Base-by-base conservation (phyloP, 2,797 vertebrate genomes). In the Graptemys geographica region DNA sequence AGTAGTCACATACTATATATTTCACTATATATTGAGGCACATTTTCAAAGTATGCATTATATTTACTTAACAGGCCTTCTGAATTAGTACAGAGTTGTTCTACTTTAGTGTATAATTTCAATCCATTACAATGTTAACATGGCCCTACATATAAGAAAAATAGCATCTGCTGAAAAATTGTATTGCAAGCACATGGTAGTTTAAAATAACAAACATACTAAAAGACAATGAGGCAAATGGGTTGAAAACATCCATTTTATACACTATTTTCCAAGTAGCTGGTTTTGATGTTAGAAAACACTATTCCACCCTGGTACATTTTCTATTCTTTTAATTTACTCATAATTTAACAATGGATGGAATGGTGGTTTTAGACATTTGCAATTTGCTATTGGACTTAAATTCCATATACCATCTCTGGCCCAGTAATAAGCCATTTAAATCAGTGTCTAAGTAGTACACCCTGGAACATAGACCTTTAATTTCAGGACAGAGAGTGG, bases 401-500 rank as follows among this genome's bases (percentile, higher is more conserved):
- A 94, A 83, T 69, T 80, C 16, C 55, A 79, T 5, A 82, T 94
- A 51, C 4, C 88, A 87, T 84, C 41, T 6, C 59, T 89, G 84
- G 23, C 79, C 76, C 74, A 59, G 55, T 90, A 37, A 21, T 74
- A 95, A 51, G 23, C 18, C 31, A 57, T 59, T 85, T 88, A 44
- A 0, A 84, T 37, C 9, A 91, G 11, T 47, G 25, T 76, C 25
- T 65, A 79, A 69, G 76, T 25, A 88, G 25, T 41, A 84, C 41
- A 91, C 31, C 59, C 7, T 9, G 11, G 25, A 81, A 19, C 15
- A 2, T 44, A 87, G 86, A 76, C 74, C 25, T 91, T 95, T 91
- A 81, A 85, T 53, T n/a, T 80, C 44, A 88, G 5, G 41, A 47
- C 81, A 96, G 95, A 95, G 93, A 96, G 84, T 74, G 94, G 90